Percentiles rank a stretch among this genome's conserved stretches.
Conservation (phyloP, 2,888 invertebrate genomes). For the Ophraella communa region DNA sequence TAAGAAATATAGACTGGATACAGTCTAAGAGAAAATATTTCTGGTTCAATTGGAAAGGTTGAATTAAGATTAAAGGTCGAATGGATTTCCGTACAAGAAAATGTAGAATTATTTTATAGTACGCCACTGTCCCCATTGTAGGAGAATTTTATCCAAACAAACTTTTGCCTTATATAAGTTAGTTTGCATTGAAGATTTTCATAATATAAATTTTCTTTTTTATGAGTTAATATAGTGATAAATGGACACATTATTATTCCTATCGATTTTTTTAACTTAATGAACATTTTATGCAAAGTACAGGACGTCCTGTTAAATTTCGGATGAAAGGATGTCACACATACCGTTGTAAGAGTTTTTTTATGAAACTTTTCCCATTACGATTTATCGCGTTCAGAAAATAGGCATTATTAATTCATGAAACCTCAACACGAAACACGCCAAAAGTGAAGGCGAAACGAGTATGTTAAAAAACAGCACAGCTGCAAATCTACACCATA, state of each 20-base stretch:
- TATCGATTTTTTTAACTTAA: neutral
- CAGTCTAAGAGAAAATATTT: conserved; percentile 1
- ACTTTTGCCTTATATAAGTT: too few relatives aligned
- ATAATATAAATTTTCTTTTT: too few relatives aligned
- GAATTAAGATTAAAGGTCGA: conserved; percentile 1
- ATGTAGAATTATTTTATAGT: too few relatives aligned
- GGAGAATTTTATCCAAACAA: too few relatives aligned
- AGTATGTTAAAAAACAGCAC: neutral
- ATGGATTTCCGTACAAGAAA: neutral
- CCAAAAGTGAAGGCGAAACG: conserved; percentile 36
- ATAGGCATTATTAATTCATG: conserved; percentile 54
- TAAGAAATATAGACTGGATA: conserved; percentile 31
- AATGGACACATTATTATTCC: neutral
- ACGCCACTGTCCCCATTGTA: too few relatives aligned
- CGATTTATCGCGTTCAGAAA: conserved; percentile 45
- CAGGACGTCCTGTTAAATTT: neutral
- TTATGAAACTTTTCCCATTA: conserved; percentile 17
- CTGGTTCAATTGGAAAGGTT: neutral
- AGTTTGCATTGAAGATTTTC: too few relatives aligned
- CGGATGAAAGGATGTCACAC: neutral
- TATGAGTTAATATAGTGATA: too few relatives aligned
- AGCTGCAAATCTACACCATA: neutral
- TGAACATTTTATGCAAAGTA: neutral
- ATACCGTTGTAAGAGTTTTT: conserved; percentile 15
- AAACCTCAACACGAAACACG: conserved; percentile 46